phyloP scores from a whole-genome alignment of 1,140 invertebrate genomes.

The Ceratina australensis region DNA sequence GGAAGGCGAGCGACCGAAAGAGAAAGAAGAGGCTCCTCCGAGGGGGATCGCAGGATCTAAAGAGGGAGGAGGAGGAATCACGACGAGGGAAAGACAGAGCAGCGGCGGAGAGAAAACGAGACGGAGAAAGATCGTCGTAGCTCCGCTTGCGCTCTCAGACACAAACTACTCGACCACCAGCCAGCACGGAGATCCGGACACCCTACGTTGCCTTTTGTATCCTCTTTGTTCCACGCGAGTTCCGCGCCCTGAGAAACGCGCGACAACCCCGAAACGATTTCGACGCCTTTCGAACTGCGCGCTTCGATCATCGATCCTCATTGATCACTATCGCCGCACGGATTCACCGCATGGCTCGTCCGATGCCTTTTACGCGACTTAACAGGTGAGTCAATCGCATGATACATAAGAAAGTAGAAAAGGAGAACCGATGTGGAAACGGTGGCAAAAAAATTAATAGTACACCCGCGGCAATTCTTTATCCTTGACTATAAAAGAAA shows the following conservation, averaged over 20 bases:
- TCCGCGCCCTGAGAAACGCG: not conserved
- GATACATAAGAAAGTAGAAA: too few relatives aligned
- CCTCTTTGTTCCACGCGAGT: conserved; percentile 1
- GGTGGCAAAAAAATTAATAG: not conserved
- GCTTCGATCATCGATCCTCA: conserved; percentile 38
- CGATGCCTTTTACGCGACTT: conserved; percentile 45
- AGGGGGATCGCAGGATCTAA: conserved; percentile 33
- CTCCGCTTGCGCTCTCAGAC: conserved; percentile 70
- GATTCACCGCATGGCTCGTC: conserved; percentile 40
- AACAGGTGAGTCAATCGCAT: conserved; percentile 54
- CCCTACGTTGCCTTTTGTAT: conserved; percentile 16
- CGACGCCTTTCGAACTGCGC: conserved; percentile 4
- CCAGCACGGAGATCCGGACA: conserved; percentile 69
- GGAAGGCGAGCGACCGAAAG: conserved; percentile 41
- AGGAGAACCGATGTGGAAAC: too few relatives aligned
- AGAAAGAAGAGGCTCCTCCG: conserved; percentile 38
- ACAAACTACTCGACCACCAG: conserved; percentile 78
- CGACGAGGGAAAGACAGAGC: conserved; percentile 54
- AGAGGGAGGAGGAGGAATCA: conserved; percentile 53
- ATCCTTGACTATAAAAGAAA: too few relatives aligned
- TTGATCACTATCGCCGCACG: conserved; percentile 16
- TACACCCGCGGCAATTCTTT: not conserved
- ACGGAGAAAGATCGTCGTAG: conserved; percentile 67
- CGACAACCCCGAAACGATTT: conserved; percentile 1
- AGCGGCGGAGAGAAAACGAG: conserved; percentile 60